Evolutionary conservation across 2,888 invertebrate species (phyloP).

Genomic region (Cephus rjabovi): DNA sequence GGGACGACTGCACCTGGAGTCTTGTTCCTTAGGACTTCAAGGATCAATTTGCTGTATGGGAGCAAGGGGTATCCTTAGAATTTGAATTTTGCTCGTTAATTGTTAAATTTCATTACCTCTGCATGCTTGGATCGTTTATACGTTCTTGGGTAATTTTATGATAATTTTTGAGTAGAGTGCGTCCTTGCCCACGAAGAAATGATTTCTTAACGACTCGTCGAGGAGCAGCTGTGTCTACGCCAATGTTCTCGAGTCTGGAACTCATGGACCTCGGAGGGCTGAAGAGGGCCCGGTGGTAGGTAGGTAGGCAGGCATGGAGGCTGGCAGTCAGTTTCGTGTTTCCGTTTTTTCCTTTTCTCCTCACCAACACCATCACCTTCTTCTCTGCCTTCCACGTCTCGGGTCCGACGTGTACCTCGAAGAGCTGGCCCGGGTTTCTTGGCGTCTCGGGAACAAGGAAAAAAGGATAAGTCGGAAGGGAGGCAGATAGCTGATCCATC

Average conservation of each 20-base stretch:
- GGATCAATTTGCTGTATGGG: too few species aligned
- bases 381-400: not conserved
- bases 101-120: too few species aligned
- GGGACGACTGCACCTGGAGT: too few species aligned
- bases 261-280: not conserved
- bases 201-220: too few species aligned
- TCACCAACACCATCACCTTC: not conserved
- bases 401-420: constrained; percentile 3
- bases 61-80: too few species aligned
- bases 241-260: constrained; percentile 1
- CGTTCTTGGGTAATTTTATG: too few species aligned
- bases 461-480: constrained; percentile 27
- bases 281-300: not conserved
- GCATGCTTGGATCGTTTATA: too few species aligned
- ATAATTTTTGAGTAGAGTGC: too few species aligned
- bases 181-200: too few species aligned
- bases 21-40: too few species aligned
- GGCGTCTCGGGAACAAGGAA: constrained; percentile 24
- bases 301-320: not conserved
- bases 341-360: constrained; percentile 8
- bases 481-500: constrained; percentile 31
- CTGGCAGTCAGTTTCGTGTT: constrained; percentile 7
- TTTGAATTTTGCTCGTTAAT: too few species aligned
- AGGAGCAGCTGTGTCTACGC: not conserved
- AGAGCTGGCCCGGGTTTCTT: constrained; percentile 13